Evolutionary conservation across 2,888 invertebrate species (phyloP).

Genomic region (Quadriops clusia): DNA sequence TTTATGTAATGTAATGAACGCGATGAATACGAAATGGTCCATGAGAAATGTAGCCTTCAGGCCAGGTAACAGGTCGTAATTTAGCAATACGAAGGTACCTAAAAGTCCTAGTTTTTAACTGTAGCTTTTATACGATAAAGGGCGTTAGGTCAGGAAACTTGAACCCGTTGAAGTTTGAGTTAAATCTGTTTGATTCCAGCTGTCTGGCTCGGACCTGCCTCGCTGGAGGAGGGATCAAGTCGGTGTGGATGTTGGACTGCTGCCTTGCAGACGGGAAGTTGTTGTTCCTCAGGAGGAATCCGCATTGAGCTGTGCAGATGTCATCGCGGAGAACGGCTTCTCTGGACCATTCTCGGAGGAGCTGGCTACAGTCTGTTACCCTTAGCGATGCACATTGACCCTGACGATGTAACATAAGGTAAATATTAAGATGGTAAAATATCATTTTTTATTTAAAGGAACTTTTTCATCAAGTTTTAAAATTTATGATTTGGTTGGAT

Average conservation of each 20-base stretch:
- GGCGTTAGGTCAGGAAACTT: constrained; percentile 69
- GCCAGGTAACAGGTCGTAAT: too few relatives aligned
- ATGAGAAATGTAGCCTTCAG: too few relatives aligned
- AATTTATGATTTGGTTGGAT: too few relatives aligned
- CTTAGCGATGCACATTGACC: constrained; percentile 80
- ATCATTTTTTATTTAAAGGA: too few relatives aligned
- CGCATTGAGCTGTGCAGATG: constrained; percentile 85
- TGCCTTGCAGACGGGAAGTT: constrained; percentile 16
- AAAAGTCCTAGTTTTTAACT: too few relatives aligned
- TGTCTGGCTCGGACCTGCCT: constrained; percentile 25
- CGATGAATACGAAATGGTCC: too few relatives aligned
- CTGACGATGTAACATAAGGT: too few relatives aligned
- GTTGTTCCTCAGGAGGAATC: constrained; percentile 46
- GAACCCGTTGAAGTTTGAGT: constrained; percentile 45
- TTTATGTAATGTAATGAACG: too few relatives aligned
- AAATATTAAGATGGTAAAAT: too few relatives aligned
- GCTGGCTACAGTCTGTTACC: constrained; percentile 75
- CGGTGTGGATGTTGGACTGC: constrained; percentile 25
- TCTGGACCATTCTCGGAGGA: constrained; percentile 70
- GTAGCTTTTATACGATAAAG: constrained; percentile 46
- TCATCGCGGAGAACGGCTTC: constrained; percentile 75
- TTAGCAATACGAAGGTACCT: too few relatives aligned
- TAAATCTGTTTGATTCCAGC: constrained; percentile 32
- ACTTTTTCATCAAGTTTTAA: too few relatives aligned
- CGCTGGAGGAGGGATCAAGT: constrained; percentile 30